phyloP scores from a whole-genome alignment of 2,113 vertebrate genomes.

The Prunella himalayana region DNA sequence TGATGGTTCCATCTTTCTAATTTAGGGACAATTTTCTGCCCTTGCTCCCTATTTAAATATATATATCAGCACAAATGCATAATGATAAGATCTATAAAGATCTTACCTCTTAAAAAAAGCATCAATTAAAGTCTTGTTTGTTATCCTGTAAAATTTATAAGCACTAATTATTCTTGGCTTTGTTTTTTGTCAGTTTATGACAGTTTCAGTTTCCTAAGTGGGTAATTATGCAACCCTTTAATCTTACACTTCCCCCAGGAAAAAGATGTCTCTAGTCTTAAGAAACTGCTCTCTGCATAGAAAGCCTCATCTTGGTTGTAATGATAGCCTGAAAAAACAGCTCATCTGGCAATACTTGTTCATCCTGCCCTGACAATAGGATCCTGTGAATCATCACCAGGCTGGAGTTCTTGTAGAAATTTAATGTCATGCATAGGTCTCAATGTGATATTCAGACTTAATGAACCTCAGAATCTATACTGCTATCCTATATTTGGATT shows the following conservation, averaged over 20 bases:
- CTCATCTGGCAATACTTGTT: neutral
- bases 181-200: constrained; percentile 24
- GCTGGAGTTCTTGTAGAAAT: neutral
- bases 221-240: constrained; percentile 20
- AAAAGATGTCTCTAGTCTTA: neutral
- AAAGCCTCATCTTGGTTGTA: neutral
- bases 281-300: neutral
- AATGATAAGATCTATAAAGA: neutral
- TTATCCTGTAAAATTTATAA: constrained; percentile 1
- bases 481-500: neutral
- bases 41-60: neutral
- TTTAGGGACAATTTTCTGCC: neutral
- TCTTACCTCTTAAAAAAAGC: neutral
- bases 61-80: neutral
- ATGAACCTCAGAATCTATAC: neutral
- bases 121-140: constrained; percentile 27
- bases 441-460: neutral
- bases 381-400: neutral
- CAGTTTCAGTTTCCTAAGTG: neutral
- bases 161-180: constrained; percentile 28
- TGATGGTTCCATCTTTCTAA: neutral
- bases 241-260: neutral
- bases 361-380: neutral
- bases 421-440: neutral
- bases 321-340: neutral